Base-by-base conservation (phyloP, 1,140 invertebrate species). In the Luehdorfia chinensis region DNA sequence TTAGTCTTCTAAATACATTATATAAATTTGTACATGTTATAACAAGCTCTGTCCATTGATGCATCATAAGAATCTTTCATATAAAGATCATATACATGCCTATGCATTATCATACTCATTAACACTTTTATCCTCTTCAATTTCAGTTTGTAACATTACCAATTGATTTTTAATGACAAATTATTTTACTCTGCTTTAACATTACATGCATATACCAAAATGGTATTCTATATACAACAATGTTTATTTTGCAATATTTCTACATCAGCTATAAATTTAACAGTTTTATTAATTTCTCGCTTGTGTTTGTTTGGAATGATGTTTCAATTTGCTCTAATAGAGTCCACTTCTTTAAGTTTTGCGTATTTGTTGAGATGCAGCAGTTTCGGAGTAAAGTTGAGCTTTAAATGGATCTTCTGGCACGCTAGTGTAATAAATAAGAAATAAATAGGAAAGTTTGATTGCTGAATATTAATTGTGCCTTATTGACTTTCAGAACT, bases 401-500 rank as follows among this genome's bases (percentile, higher is more conserved):
- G 49, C 59, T 66, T 57, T 48, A 57, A 57, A 55, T 66, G 68
- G 50, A 59, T 62, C 39, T 63, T 54, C 57, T 50, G 48, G 55
- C 55, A 60, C 67, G 61, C 67, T 73, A 66, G 62, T 52, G 36
- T 66, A 73, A 75, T 76, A 78, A n/a, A n/a, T n/a, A n/a, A n/a
- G n/a, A n/a, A n/a, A 78, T 63, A 79, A 83, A 79, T 75, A 79
- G 76, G 69, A 76, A 83, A 72, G 72, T 54, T 41, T 60, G 63
- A 60, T 59, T 57, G 44, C 74, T 78, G 76, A 73, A 44, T 77
- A 75, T 76, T 77, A 68, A 61, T 70, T 61, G 71, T 76, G 69
- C 65, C 74, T 80, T 84, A 75, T 77, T 84, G 76, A 78, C 73
- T 76, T 55, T 66, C 67, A 75, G 66, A 73, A 37, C 72, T 71